Conservation (phyloP, 1,140 invertebrate genomes). For the Drosophila equinoxialis region DNA sequence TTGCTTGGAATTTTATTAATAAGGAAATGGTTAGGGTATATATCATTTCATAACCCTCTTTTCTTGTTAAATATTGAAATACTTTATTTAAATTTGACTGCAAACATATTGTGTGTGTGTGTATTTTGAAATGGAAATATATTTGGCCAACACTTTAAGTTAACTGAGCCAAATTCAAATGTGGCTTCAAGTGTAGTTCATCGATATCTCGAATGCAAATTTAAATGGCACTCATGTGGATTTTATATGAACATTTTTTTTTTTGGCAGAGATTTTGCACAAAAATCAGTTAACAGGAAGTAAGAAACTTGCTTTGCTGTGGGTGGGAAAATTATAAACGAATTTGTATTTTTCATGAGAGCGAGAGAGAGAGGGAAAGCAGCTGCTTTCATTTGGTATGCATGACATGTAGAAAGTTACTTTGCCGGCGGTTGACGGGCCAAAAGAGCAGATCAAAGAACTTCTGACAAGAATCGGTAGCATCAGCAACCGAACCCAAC, state of each 20-base stretch:
- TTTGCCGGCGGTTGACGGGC: conserved; percentile 51
- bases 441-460: conserved; percentile 11
- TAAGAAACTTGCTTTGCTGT: conserved; percentile 1
- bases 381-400: conserved; percentile 68
- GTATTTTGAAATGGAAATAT: not conserved
- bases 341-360: conserved; percentile 55
- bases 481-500: conserved; percentile 8
- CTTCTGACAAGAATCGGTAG: conserved; percentile 31
- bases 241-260: conserved; percentile 24
- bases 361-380: not conserved
- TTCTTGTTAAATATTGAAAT: too few species aligned
- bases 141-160: conserved; percentile 43
- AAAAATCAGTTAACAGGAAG: conserved; percentile 33
- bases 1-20: too few species aligned
- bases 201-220: conserved; percentile 66
- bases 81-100: too few species aligned
- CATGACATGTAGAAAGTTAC: conserved; percentile 67
- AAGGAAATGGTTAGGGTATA: too few species aligned
- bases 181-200: conserved; percentile 9
- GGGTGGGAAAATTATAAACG: conserved; percentile 70
- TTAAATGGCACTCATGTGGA: conserved; percentile 60
- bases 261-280: conserved; percentile 26
- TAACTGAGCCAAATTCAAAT: conserved; percentile 38
- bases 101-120: too few species aligned
- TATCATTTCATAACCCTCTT: too few species aligned